Base-by-base conservation (phyloP, 2,797 vertebrate species). In the Rhabdophis nuchalis region DNA sequence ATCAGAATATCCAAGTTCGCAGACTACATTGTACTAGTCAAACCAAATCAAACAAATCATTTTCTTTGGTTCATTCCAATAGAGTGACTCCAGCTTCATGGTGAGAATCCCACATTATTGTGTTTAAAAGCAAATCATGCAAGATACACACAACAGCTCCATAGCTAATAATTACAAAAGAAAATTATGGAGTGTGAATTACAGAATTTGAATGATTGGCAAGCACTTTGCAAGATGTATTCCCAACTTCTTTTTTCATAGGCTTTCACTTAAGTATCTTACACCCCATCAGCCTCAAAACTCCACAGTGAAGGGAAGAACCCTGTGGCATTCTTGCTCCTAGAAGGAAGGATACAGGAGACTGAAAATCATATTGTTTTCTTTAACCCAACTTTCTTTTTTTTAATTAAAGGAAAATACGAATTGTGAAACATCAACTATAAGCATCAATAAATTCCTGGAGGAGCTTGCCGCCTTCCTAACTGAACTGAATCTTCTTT, bases 381-480 rank as follows among this genome's bases (percentile, higher is more conserved):
- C 58, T 86, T 32, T 4, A 90, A 60, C 27, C 20, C 57, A 85
- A 53, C 23, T 13, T 16, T 54, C 29, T 54, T 57, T 90, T 92
- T 88, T 32, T 18, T 27, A 58, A 58, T 77, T 89, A 54, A 58
- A 52, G 29, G 23, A 61, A 32, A 41, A 61, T 23, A 2, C 7
- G 2, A 18, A 27, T 60, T 93, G 92, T 53, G 5, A 52, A 29
- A 46, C 1, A 58, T 27, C 13, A 36, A 1, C 0, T 14, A n/a
- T 3, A 36, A 36, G 7, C 32, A 53, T 32, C 4, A 2, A 58
- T 29, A 5, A 85, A 10, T 20, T 93, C n/a, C 32, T 46, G 41
- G 0, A 5, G 16, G 12, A 46, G 0, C 12, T 93, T 46, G 0
- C 3, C 2, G 0, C 0, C 0, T 85, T 91, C 25, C 64, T 93